Conservation (phyloP, 1,140 invertebrate species). For the Berghia stephanieae region DNA sequence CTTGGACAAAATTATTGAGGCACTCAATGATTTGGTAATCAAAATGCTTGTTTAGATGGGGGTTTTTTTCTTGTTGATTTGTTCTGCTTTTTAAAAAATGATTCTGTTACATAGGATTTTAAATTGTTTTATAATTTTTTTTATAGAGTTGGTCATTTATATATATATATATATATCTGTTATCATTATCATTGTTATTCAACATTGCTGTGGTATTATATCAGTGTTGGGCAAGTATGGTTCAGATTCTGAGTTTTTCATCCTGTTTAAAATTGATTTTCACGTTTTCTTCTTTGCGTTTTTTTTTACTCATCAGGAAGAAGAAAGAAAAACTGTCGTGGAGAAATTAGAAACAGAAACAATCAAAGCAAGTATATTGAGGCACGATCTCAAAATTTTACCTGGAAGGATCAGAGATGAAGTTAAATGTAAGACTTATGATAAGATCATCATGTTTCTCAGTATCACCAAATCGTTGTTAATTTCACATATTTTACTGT, state of each 20-base stretch:
- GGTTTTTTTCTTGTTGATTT: too few species aligned
- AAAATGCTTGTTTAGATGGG: neutral
- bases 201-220: too few species aligned
- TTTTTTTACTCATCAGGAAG: constrained; percentile 52
- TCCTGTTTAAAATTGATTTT: too few species aligned
- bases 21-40: constrained; percentile 59
- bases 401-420: constrained; percentile 59
- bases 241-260: neutral
- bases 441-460: neutral
- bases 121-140: neutral
- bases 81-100: neutral
- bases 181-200: neutral
- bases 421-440: constrained; percentile 54
- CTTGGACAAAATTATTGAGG: constrained; percentile 58
- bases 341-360: constrained; percentile 62
- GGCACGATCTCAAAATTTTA: constrained; percentile 58
- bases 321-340: constrained; percentile 50
- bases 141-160: neutral
- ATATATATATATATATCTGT: neutral
- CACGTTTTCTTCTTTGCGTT: too few species aligned
- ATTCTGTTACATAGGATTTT: neutral
- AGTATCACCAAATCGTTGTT: too few species aligned
- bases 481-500: too few species aligned
- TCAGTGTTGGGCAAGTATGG: too few species aligned
- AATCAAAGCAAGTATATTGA: constrained; percentile 60